A percentile compares a stretch with the other conserved stretches of the same genome.
phyloP scores from a whole-genome alignment of 2,797 vertebrate species.

The Cuculus canorus region DNA sequence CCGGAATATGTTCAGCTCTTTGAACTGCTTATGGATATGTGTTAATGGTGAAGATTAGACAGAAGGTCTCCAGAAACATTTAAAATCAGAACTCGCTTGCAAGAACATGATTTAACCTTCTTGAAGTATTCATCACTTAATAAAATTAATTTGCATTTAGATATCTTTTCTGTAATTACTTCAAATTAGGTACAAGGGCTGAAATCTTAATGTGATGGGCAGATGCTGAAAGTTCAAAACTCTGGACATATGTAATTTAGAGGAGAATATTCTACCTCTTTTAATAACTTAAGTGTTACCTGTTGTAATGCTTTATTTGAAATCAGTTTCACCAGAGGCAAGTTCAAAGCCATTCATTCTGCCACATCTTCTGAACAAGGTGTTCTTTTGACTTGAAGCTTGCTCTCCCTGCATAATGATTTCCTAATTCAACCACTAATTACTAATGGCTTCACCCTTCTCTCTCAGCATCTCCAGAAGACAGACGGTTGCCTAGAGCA shows the following conservation, averaged over 20 bases:
- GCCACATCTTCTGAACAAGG: not conserved
- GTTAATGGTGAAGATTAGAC: not conserved
- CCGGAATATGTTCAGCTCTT: not conserved
- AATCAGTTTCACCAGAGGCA: not conserved
- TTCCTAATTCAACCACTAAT: not conserved
- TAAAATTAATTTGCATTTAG: conserved; percentile 20
- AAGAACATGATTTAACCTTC: not conserved
- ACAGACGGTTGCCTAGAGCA: not conserved
- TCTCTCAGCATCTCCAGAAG: not conserved
- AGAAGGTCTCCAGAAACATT: not conserved
- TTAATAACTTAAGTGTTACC: not conserved
- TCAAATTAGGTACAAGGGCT: not conserved
- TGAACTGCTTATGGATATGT: not conserved
- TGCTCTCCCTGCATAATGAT: not conserved
- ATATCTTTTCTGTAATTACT: conserved; percentile 16
- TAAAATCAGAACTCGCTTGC: not conserved
- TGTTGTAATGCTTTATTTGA: not conserved
- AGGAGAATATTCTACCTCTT: not conserved
- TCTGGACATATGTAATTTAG: not conserved
- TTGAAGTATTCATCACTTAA: conserved; percentile 1
- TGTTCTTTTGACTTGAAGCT: not conserved
- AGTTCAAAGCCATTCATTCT: not conserved
- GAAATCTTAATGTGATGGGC: not conserved
- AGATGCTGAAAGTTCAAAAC: not conserved
- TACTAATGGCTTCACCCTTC: not conserved